A percentile compares a stretch with the other conserved stretches of the same genome.
Conservation (phyloP, 2,113 vertebrate genomes). For the Coregonus clupeaformis region DNA sequence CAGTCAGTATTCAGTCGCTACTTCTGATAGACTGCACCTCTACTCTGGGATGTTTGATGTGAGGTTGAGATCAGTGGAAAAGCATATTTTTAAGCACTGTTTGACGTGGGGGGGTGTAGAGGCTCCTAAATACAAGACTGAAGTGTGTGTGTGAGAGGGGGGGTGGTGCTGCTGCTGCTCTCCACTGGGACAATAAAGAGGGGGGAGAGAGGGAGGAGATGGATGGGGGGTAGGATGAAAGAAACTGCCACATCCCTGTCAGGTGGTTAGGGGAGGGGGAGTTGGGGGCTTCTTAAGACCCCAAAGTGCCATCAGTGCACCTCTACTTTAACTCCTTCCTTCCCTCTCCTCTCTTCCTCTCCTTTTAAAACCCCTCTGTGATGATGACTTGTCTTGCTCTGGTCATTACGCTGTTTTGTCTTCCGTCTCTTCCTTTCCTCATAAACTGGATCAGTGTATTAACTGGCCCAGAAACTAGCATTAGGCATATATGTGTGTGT, state of each 20-base stretch:
- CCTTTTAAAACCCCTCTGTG: not conserved
- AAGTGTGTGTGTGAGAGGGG: conserved; percentile 25
- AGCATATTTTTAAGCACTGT: not conserved
- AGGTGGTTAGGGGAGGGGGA: too few species aligned
- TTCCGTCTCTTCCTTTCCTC: not conserved
- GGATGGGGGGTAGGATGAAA: conserved; percentile 62
- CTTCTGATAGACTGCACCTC: too few species aligned
- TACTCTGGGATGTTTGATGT: too few species aligned
- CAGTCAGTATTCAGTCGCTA: too few species aligned
- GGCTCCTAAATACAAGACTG: not conserved
- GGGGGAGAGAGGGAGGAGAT: conserved; percentile 35
- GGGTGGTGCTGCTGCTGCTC: conserved; percentile 61
- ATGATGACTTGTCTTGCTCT: conserved; percentile 21
- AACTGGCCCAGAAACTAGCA: not conserved
- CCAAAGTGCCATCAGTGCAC: conserved; percentile 14
- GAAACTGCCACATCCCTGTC: conserved; percentile 65
- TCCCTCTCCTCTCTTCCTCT: conserved; percentile 21
- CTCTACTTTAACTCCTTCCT: conserved; percentile 32
- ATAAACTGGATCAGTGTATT: not conserved
- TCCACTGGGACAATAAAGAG: conserved; percentile 59
- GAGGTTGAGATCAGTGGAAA: too few species aligned
- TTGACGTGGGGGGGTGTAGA: not conserved
- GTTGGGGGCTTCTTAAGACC: conserved; percentile 37
- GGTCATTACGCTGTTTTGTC: not conserved
- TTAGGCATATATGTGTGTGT: conserved; percentile 19